Conservation (phyloP, 2,113 vertebrate genomes). For the Salminus brasiliensis region DNA sequence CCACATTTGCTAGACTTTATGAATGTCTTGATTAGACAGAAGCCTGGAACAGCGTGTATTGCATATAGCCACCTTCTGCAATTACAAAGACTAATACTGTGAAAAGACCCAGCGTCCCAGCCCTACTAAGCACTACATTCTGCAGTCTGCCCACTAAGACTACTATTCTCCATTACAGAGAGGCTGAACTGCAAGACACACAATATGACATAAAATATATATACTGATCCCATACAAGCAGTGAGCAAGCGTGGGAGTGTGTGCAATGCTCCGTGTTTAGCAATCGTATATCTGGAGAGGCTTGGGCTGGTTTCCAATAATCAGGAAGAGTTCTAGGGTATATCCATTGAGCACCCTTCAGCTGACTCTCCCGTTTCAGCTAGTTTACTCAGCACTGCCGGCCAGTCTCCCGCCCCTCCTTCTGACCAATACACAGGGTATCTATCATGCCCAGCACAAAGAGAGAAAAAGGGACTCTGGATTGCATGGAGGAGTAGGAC, state of each 20-base stretch:
- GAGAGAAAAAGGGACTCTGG: background rate
- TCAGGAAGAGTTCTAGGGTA: background rate
- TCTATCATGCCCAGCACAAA: background rate
- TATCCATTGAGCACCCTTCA: conserved; percentile 16
- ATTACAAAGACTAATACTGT: too few relatives aligned
- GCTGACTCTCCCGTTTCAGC: conserved; percentile 35
- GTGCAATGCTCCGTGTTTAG: background rate
- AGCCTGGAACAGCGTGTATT: too few relatives aligned
- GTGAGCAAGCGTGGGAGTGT: background rate
- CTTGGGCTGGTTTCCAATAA: conserved; percentile 26
- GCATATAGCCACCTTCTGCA: too few relatives aligned
- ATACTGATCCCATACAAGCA: background rate
- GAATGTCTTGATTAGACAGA: too few relatives aligned
- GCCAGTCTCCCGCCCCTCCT: background rate
- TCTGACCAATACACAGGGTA: conserved; percentile 4
- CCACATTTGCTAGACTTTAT: too few relatives aligned
- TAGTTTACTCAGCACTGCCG: conserved; percentile 45
- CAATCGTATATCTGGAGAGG: background rate
- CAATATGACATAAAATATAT: background rate
- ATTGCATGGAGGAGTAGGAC: background rate
- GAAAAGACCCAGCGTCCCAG: too few relatives aligned
- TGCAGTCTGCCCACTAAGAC: too few relatives aligned
- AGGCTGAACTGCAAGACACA: background rate
- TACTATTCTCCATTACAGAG: background rate
- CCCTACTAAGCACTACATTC: background rate